A percentile compares a stretch with the other conserved stretches of the same genome.
Conservation (phyloP, 2,888 invertebrate species). For the Podabrus alpinus region DNA sequence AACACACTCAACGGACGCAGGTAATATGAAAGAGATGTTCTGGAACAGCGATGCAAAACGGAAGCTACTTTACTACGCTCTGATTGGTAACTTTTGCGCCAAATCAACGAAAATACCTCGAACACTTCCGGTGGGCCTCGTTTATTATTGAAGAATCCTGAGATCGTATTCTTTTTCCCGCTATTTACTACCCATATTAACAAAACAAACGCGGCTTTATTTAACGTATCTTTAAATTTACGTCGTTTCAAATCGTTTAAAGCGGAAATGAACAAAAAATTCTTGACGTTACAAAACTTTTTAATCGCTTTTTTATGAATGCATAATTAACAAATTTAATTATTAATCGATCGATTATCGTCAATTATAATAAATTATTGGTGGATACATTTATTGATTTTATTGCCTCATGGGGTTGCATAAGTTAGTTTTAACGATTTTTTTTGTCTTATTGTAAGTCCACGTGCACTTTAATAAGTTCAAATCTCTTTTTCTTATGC, state of each 20-base stretch:
- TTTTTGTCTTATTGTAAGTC: background rate
- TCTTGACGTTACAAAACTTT: background rate
- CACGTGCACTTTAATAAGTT: background rate
- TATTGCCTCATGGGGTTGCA: background rate
- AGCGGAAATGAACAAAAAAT: background rate
- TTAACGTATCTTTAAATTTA: background rate
- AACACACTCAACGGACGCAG: conserved; percentile 33
- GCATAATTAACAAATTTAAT: background rate
- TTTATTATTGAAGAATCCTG: background rate
- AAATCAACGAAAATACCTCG: conserved; percentile 29
- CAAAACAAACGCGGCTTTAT: background rate
- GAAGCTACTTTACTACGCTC: conserved; percentile 40
- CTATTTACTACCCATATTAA: background rate
- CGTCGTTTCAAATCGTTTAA: background rate
- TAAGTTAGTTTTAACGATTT: background rate
- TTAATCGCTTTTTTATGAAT: background rate
- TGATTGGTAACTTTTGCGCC: conserved; percentile 36
- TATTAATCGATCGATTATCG: background rate
- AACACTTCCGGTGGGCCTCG: conserved; percentile 23
- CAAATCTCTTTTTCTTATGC: background rate
- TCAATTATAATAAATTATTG: background rate
- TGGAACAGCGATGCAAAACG: conserved; percentile 60
- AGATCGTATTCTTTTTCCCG: background rate
- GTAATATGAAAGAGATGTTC: conserved; percentile 54
- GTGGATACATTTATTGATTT: background rate